A percentile compares a stretch with the other conserved stretches of the same genome.
Evolutionary conservation across 2,888 invertebrate genomes (phyloP).

Genomic region (Bhutanitis thaidina): DNA sequence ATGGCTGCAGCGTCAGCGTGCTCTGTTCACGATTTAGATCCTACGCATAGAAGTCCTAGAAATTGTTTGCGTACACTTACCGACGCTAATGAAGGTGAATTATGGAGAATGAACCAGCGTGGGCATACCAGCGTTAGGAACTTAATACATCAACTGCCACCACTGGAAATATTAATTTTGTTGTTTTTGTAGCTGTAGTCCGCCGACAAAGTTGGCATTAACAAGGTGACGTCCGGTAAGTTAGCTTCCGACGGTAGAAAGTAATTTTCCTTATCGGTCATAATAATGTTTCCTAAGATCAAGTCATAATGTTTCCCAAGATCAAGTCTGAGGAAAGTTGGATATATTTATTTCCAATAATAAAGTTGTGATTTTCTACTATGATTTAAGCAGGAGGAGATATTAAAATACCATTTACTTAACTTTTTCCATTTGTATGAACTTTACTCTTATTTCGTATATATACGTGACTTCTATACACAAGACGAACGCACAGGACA

Average conservation of each 20-base stretch:
- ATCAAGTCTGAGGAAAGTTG: too few species aligned
- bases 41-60: not conserved
- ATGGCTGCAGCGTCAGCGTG: not conserved
- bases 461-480: too few species aligned
- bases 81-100: not conserved
- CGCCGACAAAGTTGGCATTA: constrained; percentile 1
- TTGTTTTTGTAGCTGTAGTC: constrained; percentile 1
- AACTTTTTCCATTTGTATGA: too few species aligned
- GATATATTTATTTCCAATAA: not conserved
- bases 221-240: constrained; percentile 5
- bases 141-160: not conserved
- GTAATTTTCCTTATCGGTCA: not conserved
- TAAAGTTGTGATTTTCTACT: too few species aligned
- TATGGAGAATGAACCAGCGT: not conserved
- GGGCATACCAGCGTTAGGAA: not conserved
- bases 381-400: too few species aligned
- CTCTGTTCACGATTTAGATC: not conserved
- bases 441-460: too few species aligned
- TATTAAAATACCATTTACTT: too few species aligned
- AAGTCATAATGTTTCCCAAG: not conserved
- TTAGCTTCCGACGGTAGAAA: not conserved
- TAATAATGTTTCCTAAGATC: not conserved
- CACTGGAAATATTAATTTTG: not conserved
- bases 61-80: not conserved
- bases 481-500: too few species aligned